Evolutionary conservation across 2,113 vertebrate species (phyloP), one percentile per base, ranked within the genome.

Genomic region (Neotragus moschatus): DNA sequence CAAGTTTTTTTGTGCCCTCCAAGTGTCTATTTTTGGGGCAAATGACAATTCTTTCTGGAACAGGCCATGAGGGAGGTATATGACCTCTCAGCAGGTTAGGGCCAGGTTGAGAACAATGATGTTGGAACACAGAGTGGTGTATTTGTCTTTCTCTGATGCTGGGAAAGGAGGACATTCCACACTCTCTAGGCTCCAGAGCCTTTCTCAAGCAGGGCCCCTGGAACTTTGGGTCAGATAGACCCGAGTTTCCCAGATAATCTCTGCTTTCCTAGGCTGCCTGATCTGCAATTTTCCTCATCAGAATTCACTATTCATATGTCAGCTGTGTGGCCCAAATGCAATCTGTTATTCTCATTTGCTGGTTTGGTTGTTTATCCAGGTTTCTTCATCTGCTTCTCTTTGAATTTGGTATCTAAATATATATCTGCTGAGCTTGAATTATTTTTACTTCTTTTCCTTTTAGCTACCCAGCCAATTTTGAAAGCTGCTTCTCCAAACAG

Each of bases 401-500:
- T 97, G 97, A 98, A 94, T 98, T 95, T 90, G 14, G 96, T 97
- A 95, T 94, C 94, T 98, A 28, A 97, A 94, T 97, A 97, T 79
- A 56, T 96, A 95, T 98, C 94, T 98, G 86, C 97, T 98, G 94
- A 98, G 56, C 73, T 84, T 97, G 90, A 98, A 98, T 98, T 98
- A 98, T 98, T 98, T 98, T 98, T 98, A 97, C 89, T 82, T 97
- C 88, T 98, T 96, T 95, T 96, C 28, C 97, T 98, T 98, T 94
- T 60, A 97, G 60, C 91, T 98, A 86, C 92, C 60, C 56, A 75
- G 94, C 96, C 94, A 97, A 96, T 96, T 98, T 51, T 97, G 92
- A 94, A 98, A 98, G 84, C 95, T 98, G 94, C 93, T 84, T 94
- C 98, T 98, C 96, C 95, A 97, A 98, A 98, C 39, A 75, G 95